Base-by-base conservation (phyloP, 2,797 vertebrate genomes). In the Anguilla megastoma region DNA sequence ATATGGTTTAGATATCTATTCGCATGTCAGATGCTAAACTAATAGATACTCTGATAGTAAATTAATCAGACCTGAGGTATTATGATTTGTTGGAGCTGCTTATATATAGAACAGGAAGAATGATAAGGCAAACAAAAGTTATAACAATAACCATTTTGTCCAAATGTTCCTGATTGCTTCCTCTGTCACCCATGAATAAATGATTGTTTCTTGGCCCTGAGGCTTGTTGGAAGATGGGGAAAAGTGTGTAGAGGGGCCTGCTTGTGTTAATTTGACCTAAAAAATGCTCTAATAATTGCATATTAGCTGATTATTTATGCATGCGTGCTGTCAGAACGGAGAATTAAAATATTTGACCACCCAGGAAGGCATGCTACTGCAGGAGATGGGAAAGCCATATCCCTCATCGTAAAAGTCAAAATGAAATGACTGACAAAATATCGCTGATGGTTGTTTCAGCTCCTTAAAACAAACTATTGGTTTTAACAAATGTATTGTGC, bases 1-100 rank as follows among this genome's bases (percentile, higher is more conserved):
- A 90, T 88, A 87, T 86, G 87, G 87, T 76, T 88, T 9, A 79
- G 18, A 87, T 86, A 84, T 89, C 50, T 50, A 48, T 45, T 48
- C 45, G 8, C 33, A 10, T 82, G 41, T 21, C 79, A 48, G 21
- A 48, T 82, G 41, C 79, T 82, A 24, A 50, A 50, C 21, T 3
- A 14, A 12, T 12, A 74, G 33, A 36, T 74, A 36, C 33, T 66
- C 63, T 18, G 27, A 74, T n/a, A 56, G 2, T 56, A 56, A 30
- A 56, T 56, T 14, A 56, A 30, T 71, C n/a, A 6, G 30, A 71
- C 10, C 1, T 71, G n/a, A 30, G n/a, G 74, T 36, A 36, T 74
- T 36, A 45, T 16, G 41, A 41, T 41, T 41, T 79, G 74, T 79
- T 36, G 16, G 36, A 36, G 74, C 14, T 14, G 16, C 36, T 36